A percentile compares a stretch with the other conserved stretches of the same genome.
Conservation (phyloP, 2,113 vertebrate species). For the Lichenostomus cassidix region DNA sequence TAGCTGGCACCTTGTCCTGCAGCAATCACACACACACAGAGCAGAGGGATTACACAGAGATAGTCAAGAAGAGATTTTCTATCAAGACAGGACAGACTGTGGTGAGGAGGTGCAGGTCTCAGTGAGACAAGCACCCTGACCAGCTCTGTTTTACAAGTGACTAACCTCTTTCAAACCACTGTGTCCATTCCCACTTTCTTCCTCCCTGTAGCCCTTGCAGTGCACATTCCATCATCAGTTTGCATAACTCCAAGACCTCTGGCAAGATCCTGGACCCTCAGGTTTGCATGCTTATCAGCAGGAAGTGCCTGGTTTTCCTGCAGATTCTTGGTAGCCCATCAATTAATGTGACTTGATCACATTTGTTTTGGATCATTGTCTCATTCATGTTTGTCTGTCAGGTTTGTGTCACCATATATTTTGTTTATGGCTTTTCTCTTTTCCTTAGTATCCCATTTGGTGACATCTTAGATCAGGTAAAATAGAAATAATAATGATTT, state of each 20-base stretch:
- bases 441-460: not conserved
- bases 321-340: not conserved
- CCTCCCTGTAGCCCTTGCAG: not conserved
- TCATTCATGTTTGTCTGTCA: not conserved
- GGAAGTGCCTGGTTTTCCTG: not conserved
- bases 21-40: not conserved
- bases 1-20: not conserved
- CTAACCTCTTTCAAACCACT: accelerated
- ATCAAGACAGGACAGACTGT: not conserved
- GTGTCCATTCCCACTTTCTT: not conserved
- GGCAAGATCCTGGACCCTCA: not conserved
- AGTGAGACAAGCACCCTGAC: not conserved
- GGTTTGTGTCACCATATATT: not conserved
- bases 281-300: not conserved
- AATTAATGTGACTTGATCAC: not conserved
- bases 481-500: not conserved
- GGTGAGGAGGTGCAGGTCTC: not conserved
- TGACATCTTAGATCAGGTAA: not conserved
- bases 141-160: not conserved
- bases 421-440: not conserved
- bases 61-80: not conserved
- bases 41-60: not conserved
- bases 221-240: not conserved
- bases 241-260: not conserved
- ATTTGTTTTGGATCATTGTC: not conserved